Evolutionary conservation across 2,888 invertebrate species (phyloP), one percentile per base, ranked within the genome.

Genomic region (Pristionchus entomophagus): DNA sequence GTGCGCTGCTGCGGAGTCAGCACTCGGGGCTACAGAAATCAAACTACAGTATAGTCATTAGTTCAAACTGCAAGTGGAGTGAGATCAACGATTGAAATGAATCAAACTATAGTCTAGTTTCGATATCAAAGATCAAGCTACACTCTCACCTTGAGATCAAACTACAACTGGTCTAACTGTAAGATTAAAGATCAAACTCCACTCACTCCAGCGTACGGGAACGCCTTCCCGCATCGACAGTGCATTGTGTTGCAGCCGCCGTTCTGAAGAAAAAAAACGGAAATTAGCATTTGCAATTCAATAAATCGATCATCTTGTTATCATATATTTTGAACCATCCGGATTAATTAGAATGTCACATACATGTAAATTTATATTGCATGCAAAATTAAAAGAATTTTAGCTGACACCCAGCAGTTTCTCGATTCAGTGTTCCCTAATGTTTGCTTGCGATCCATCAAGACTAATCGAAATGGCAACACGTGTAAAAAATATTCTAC

Each of bases 151-250:
- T n/a, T n/a, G n/a, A n/a, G n/a, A n/a, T n/a, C n/a, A n/a, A n/a
- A n/a, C n/a, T n/a, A n/a, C n/a, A n/a, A n/a, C n/a, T n/a, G n/a
- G n/a, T n/a, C n/a, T n/a, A n/a, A n/a, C n/a, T n/a, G n/a, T n/a
- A n/a, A n/a, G n/a, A n/a, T n/a, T n/a, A n/a, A 78, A 78, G 41
- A 49, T 51, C 78, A 51, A 80, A 80, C 78, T n/a, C n/a, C n/a
- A n/a, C n/a, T 80, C 51, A 80, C 78, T 10, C 78, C 78, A 10
- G 17, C 51, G n/a, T 80, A 80, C 8, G 32, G 49, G 78, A 80
- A 80, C 26, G 19, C 12, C n/a, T 29, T 3, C 10, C 51, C 51
- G 78, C 78, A 80, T 29, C 17, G 22, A 51, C 78, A 80, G 78
- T 49, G 49, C 78, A 80, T 80, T 49, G 29, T 49, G 41, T 80